Evolutionary conservation across 2,888 invertebrate genomes (phyloP).

Genomic region (Apotomis turbidana): DNA sequence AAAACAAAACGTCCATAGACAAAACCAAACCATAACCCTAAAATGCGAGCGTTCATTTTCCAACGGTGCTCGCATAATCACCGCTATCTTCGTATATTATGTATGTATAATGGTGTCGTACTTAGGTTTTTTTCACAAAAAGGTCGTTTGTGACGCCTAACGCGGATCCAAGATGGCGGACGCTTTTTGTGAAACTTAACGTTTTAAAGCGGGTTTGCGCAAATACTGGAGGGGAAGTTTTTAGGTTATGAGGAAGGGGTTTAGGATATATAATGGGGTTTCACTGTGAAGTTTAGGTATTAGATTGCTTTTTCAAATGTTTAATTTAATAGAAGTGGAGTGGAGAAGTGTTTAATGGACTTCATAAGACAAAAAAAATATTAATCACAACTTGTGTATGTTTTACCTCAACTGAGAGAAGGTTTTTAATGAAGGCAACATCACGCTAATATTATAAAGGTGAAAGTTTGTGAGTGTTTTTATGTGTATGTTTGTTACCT

Average conservation of each 20-base stretch:
- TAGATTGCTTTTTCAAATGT: background rate
- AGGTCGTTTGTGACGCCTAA: slow-evolving; percentile 43
- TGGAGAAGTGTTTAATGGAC: no score
- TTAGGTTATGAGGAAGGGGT: slow-evolving; percentile 22
- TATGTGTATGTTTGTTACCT: no score
- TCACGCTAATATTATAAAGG: no score
- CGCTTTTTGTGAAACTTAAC: slow-evolving; percentile 38
- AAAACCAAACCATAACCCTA: slow-evolving; percentile 1
- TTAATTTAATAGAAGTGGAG: no score
- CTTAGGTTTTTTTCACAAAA: slow-evolving; percentile 40
- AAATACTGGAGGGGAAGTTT: slow-evolving; percentile 25
- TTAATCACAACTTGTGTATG: no score
- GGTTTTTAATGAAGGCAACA: no score
- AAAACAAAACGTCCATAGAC: background rate
- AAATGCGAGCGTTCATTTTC: background rate
- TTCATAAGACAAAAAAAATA: no score
- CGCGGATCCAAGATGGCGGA: slow-evolving; percentile 41
- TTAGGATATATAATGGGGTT: background rate
- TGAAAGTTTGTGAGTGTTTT: no score
- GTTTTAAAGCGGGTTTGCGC: slow-evolving; percentile 23
- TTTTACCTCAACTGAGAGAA: no score
- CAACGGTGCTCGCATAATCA: slow-evolving; percentile 8
- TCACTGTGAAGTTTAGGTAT: background rate
- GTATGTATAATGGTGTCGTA: slow-evolving; percentile 37
- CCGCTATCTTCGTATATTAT: slow-evolving; percentile 33